A percentile compares a stretch with the other conserved stretches of the same genome.
Evolutionary conservation across 2,113 vertebrate species (phyloP).

Genomic region (Gymnogyps californianus): DNA sequence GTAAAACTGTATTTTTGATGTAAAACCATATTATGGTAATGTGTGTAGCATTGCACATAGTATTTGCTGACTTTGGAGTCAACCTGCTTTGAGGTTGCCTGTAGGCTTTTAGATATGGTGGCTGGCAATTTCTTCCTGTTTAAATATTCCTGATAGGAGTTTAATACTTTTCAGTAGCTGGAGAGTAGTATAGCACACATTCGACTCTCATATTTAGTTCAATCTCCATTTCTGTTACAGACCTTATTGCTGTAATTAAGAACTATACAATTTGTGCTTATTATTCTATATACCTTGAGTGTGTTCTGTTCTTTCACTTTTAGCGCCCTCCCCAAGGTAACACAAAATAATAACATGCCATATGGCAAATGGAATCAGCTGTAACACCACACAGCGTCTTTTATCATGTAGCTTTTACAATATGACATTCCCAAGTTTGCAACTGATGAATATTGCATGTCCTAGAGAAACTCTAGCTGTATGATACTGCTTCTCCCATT

Average conservation of each 20-base stretch:
- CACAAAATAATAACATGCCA: conserved; percentile 23
- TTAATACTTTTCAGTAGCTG: background rate
- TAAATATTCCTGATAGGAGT: conserved; percentile 7
- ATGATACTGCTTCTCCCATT: background rate
- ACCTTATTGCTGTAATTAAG: conserved; percentile 49
- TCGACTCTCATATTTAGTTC: background rate
- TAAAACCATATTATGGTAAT: background rate
- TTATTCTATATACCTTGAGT: conserved; percentile 39
- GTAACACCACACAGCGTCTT: background rate
- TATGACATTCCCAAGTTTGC: conserved; percentile 50
- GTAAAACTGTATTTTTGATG: background rate
- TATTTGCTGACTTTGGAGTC: background rate
- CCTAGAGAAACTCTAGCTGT: background rate
- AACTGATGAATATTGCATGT: conserved; percentile 52
- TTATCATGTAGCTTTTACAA: conserved; percentile 16
- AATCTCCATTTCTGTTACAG: background rate
- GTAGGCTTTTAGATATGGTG: background rate
- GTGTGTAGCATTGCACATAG: background rate
- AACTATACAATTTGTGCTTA: conserved; percentile 20
- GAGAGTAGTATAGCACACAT: background rate
- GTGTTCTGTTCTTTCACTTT: conserved; percentile 26
- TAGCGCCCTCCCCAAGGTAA: conserved; percentile 24
- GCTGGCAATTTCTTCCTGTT: background rate
- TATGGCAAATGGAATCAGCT: conserved; percentile 58
- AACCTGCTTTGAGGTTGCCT: background rate